phyloP scores from a whole-genome alignment of 2,113 vertebrate species.

The Tylochromis polylepis region DNA sequence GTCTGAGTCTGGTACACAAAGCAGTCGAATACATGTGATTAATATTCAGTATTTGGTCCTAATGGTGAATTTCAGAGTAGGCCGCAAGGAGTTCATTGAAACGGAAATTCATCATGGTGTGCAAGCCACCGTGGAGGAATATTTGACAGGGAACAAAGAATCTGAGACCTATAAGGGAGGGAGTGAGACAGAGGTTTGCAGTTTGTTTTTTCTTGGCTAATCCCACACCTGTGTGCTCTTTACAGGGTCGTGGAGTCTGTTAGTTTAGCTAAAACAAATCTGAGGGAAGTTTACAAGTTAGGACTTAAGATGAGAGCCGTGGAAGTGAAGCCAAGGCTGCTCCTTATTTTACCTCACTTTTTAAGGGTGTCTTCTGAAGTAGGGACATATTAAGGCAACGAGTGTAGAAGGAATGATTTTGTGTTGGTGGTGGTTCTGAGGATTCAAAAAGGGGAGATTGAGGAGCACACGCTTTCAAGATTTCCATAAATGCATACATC shows the following conservation, averaged over 20 bases:
- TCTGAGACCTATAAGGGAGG: background rate
- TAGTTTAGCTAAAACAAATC: background rate
- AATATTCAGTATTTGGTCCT: background rate
- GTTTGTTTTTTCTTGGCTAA: background rate
- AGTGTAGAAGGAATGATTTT: background rate
- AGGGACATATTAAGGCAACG: background rate
- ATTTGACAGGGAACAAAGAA: conserved; percentile 2
- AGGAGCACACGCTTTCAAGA: background rate
- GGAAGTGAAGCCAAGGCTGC: background rate
- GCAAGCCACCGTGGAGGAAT: conserved; percentile 14
- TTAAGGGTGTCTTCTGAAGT: background rate
- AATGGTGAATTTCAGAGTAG: background rate
- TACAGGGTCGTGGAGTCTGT: background rate
- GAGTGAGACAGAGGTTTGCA: background rate
- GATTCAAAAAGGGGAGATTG: background rate
- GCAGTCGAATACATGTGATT: background rate
- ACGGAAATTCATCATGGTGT: background rate
- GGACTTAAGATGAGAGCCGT: background rate
- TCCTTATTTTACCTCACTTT: background rate
- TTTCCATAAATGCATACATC: background rate
- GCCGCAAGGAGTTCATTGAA: background rate
- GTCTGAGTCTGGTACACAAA: background rate
- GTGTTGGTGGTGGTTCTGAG: background rate
- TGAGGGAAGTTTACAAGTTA: background rate
- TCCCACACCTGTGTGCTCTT: background rate